Evolutionary conservation across 2,888 invertebrate species (phyloP).

Genomic region (Exephanes ischioxanthus): DNA sequence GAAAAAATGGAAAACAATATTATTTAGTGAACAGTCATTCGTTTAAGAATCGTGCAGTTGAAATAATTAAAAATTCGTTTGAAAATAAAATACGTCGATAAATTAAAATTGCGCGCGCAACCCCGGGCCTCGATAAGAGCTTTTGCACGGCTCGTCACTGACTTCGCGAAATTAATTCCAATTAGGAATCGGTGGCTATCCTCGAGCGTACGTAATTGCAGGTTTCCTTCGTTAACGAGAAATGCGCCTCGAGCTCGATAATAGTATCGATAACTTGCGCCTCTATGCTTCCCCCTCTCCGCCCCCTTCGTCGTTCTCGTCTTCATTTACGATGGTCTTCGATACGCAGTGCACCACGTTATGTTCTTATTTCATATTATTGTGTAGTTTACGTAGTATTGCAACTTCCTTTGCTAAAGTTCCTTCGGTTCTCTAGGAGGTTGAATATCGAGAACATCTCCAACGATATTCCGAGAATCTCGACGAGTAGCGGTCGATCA

Average conservation of each 20-base stretch:
- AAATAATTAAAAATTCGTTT: too few relatives aligned
- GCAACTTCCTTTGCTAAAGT: too few relatives aligned
- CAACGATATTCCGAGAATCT: too few relatives aligned
- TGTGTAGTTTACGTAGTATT: neutral
- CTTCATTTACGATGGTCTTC: neutral
- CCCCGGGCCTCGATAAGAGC: conserved; percentile 28
- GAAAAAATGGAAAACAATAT: too few relatives aligned
- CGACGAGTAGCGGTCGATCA: too few relatives aligned
- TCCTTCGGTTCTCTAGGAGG: too few relatives aligned
- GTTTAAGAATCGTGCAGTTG: too few relatives aligned
- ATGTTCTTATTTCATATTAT: neutral
- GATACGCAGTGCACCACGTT: neutral
- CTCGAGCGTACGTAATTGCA: conserved; percentile 57
- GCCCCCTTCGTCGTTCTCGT: conserved; percentile 9
- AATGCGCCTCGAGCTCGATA: conserved; percentile 36
- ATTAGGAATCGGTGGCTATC: conserved; percentile 47
- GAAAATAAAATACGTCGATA: neutral
- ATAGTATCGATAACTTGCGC: conserved; percentile 54
- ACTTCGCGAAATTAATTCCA: conserved; percentile 56
- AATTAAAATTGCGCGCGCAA: neutral
- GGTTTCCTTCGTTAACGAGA: conserved; percentile 42
- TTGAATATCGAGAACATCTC: too few relatives aligned
- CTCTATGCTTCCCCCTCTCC: conserved; percentile 23
- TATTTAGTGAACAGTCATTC: too few relatives aligned
- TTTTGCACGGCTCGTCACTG: conserved; percentile 3